Evolutionary conservation across 2,113 vertebrate species (phyloP), one percentile per base, ranked within the genome.

Genomic region (Daphoenositta chrysoptera): DNA sequence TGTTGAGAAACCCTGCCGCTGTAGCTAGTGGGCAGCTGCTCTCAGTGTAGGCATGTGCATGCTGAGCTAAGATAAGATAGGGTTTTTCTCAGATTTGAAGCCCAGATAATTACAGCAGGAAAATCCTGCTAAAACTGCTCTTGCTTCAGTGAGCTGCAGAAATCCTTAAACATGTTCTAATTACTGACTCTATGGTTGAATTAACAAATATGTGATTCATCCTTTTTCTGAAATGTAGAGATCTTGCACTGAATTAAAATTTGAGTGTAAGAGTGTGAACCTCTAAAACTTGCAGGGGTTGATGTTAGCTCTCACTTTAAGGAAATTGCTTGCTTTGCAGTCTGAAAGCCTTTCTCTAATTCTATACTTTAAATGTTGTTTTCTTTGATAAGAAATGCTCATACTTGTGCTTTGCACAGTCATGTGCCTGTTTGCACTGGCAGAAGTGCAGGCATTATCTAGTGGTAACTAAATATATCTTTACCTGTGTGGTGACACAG

Each of bases 41-140:
- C 81, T 42, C 22, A 23, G 65, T 73, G 89, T 47, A 85, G 65
- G 73, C 83, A 92, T 76, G 66, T 47, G 33, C 42, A 26, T 22
- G 54, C 63, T 72, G 70, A 77, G 64, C 81, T 60, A 48, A 84
- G 77, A 54, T 78, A 71, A 76, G 70, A 30, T 53, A 77, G 68
- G 82, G 64, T 51, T 92, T 86, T 92, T 87, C 83, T 94, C 78
- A 87, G 91, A 69, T 78, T 47, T 3, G 56, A 71, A 82, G 40
- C 72, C 81, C 89, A 82, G 95, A 79, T 93, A 94, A 89, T 82
- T 84, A 57, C 33, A 95, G 87, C 95, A 92, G 83, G 96, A 95
- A 95, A 91, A 89, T 92, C 94, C 76, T 91, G 95, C 86, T 94
- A 18, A 81, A 87, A 95, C 37, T 92, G 75, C 72, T 94, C 75